Evolutionary conservation across 2,888 invertebrate species (phyloP), one percentile per base, ranked within the genome.

Genomic region (Nymphalis polychloros): DNA sequence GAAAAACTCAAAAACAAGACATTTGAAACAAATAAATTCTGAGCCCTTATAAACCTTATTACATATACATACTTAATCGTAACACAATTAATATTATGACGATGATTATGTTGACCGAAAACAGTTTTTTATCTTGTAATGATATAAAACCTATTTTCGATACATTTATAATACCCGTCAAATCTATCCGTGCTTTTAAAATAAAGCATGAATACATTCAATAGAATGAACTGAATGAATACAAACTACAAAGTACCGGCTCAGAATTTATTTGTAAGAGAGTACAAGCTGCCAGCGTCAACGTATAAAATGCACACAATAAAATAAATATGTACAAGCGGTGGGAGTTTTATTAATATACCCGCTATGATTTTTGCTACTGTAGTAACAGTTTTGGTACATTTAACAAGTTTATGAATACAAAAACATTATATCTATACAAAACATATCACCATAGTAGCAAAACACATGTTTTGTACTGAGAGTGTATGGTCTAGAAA

Each of bases 271-370:
- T 57, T 68, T 66, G 57, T 67, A 23, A 53, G 64, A 64, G 73
- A 70, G 52, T 27, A 49, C 68, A 76, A 80, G 76, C 80, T 82
- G 82, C 81, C 81, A 78, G 76, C 73, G 74, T 78, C 76, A 81
- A 81, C 77, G 76, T 76, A 75, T 77, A 75, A 76, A 79, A 78
- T 76, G 78, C 74, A 79, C 74, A 81, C 73, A 76, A 80, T 73
- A 79, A 77, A 69, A 73, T 76, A 83, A 78, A 77, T 86, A 88
- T 86, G 81, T 87, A 89, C 82, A 82, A 84, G 90, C 90, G 91
- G 92, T 92, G 92, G 91, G 92, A 92, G 82, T 76, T 81, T 83
- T 79, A 77, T 80, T 80, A 68, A 73, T 80, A 85, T 89, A 90
- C 87, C 90, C 89, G 90, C 88, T 87, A 83, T 79, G 77, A 75